Evolutionary conservation across 2,888 invertebrate species (phyloP), one percentile per base, ranked within the genome.

Genomic region (Chymomyza amoena): DNA sequence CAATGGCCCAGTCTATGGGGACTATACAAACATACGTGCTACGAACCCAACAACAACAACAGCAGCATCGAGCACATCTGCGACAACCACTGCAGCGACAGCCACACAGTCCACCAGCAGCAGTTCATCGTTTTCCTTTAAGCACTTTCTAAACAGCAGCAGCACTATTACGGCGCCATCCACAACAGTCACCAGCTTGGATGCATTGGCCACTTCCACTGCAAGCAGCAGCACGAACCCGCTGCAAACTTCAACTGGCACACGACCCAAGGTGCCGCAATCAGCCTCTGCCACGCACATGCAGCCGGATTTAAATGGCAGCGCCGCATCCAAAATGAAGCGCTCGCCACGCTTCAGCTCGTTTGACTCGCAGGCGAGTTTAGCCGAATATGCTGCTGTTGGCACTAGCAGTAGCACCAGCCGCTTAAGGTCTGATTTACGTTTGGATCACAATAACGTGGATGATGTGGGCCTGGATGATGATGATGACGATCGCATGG

Each of bases 111-210:
- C 39, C 1, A 45, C 13, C 57, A n/a, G 67, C 28, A 13, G n/a
- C 51, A 51, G 50, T 13, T 84, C 81, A 9, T 84, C 89, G 4
- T 96, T 97, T 91, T 97, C 97, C 67, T 96, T 97, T 86, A 96
- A 96, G 90, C 96, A 96, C 90, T 97, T 97, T 90, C 91, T 97
- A 80, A 95, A 95, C 89, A 94, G 95, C 81, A 95, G 95, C 83
- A 87, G 86, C 61, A 84, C 88, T 7, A 80, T 90, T 6, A 90
- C 87, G 1, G 90, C 90, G 36, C 90, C 90, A 0, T 77, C 82
- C 39, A 84, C 79, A 68, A 84, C 84, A 50, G 84, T 83, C 7
- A 81, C 83, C 28, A 78, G 78, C 6, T 73, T 81, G 60, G 83
- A 79, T 62, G 70, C 81, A 0, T 74, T 32, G 32, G 72, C 63